Base-by-base conservation (phyloP, 2,113 vertebrate genomes). In the Mormyrus lacerda region DNA sequence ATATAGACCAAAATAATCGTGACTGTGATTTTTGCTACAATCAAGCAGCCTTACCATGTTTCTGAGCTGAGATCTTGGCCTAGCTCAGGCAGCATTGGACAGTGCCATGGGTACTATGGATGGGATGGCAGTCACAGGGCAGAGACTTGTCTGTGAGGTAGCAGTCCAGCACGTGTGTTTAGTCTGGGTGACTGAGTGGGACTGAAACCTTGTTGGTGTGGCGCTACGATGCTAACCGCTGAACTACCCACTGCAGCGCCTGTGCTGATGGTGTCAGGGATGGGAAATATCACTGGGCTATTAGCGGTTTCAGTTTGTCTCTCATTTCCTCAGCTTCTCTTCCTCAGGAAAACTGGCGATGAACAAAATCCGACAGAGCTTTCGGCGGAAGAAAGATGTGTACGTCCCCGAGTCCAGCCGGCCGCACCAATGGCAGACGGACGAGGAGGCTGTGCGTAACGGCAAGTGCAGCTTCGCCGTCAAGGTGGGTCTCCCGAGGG, bases 351-450 rank as follows among this genome's bases (percentile, higher is more conserved):
- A 94, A 94, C 95, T 94, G 96, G 96, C 96, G 93, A 99, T 99
- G 98, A 99, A 99, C 94, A 99, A 99, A 95, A 95, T 99, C 95
- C 97, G 98, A 92, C 98, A 99, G 92, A 99, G 98, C 94, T 99
- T 99, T 94, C 97, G 98, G 90, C 97, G 98, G 94, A 99, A 99
- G 97, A 99, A 99, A 97, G 98, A 99, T 94, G 95, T 98, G 91
- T 99, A 99, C 89, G 97, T 99, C 90, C 98, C 98, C 1, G 98
- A 99, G 95, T 98, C 98, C 65, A 99, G 98, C 92, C 97, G 98
- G 91, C 98, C 98, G 73, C 98, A 99, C 93, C 98, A 99, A 92
- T 99, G 98, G 98, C 98, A 99, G 94, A 99, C 98, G 0, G 98
- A 99, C 87, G 98, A 99, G 95, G 98, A 99, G 95, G 97, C 98